These are phyloP conservation scores for Malurus leucopterus DNA, from an alignment of 2,797 vertebrate genomes.

Conservation along the genomic window DNA sequence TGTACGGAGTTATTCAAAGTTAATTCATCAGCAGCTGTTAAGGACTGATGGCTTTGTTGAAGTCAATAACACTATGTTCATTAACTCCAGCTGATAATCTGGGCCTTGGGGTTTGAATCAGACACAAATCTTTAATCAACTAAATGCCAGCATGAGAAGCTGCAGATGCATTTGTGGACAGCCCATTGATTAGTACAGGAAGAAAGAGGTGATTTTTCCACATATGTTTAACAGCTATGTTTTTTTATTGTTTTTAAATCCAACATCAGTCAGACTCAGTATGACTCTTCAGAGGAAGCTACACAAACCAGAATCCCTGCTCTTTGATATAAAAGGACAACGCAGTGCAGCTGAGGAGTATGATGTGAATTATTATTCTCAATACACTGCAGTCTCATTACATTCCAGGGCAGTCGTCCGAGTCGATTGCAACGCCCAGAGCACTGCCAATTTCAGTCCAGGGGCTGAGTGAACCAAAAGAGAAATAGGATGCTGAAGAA, in stretches of 20 bases:
- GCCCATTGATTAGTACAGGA: neutral
- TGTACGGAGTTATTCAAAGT: neutral
- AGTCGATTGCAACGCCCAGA: neutral
- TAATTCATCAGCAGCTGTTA: neutral
- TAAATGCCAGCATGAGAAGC: neutral
- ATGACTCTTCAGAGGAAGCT: neutral
- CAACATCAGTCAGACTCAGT: neutral
- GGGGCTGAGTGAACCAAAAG: neutral
- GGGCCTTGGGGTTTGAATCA: neutral
- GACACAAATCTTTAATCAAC: neutral
- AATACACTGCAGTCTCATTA: neutral
- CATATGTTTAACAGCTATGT: neutral
- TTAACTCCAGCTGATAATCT: constrained; percentile 18
- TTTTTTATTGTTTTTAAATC: neutral
- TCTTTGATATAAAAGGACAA: neutral
- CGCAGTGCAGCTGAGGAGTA: neutral
- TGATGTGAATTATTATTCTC: neutral
- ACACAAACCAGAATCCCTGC: neutral
- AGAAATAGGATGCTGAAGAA: neutral
- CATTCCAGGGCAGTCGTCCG: neutral
- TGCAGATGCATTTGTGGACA: neutral
- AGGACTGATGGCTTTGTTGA: neutral
- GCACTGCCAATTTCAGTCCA: neutral
- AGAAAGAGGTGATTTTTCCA: neutral
- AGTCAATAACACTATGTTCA: neutral